Base-by-base conservation (phyloP, 2,113 vertebrate genomes). In the Colius striatus region DNA sequence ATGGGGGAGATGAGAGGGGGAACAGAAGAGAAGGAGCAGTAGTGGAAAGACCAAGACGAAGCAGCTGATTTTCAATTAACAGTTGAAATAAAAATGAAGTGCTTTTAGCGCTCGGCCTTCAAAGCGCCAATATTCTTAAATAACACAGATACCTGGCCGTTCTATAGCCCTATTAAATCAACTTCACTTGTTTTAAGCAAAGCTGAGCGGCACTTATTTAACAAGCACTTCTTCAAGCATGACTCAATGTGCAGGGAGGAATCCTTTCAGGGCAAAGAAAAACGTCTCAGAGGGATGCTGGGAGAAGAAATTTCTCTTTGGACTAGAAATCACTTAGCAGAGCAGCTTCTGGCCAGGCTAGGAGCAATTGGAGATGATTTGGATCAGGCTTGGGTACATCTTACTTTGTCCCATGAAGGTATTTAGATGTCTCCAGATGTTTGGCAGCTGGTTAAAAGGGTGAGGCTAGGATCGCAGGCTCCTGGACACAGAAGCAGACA, bases 41-140 rank as follows among this genome's bases (percentile, higher is more conserved):
- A 41, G 34, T 0, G 0, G 68, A 68, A 71, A 92, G 74, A 91
- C 73, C 67, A 57, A 63, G 48, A 30, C 48, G 10, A 89, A 83
- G 8, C 77, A 87, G 88, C 76, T 92, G 90, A 94, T 92, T 91
- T 96, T 91, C 92, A 95, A 94, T 97, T 94, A 97, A 83, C 38
- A 61, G 91, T 14, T 66, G 83, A 96, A 96, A 95, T 95, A 79
- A 90, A 97, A 95, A 94, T 23, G 32, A 94, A 95, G 75, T 63
- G 67, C 84, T 95, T 87, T 95, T 91, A 95, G 74, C 1, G 0
- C 87, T 90, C 1, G 5, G 94, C 94, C 94, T 97, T 92, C 77
- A 9, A 87, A 76, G 45, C 81, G 94, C 90, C 96, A 89, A 89
- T 94, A 90, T 75, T 89, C 79, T 93, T 96, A 95, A 96, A 95